phyloP scores from a whole-genome alignment of 2,113 vertebrate species.

The Xiphias gladius region DNA sequence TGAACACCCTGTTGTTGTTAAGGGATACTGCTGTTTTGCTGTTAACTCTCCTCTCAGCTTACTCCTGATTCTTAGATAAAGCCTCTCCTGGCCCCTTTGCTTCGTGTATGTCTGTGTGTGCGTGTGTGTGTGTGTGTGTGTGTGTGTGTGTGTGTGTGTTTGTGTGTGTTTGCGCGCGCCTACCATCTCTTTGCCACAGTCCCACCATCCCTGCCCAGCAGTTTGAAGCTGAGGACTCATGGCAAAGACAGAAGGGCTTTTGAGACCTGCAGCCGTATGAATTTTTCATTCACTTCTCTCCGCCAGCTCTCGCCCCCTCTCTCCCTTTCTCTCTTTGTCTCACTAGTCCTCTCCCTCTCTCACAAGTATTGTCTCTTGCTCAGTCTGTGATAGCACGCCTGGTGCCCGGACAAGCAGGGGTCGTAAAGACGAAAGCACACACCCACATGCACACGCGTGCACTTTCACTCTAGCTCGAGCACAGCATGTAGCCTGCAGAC shows the following conservation, averaged over 20 bases:
- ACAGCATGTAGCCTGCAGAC: conserved; percentile 62
- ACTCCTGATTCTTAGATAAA: conserved; percentile 61
- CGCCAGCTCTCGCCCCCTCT: conserved; percentile 56
- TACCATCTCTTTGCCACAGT: conserved; percentile 62
- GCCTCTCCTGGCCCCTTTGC: conserved; percentile 35
- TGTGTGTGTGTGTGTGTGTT: conserved; percentile 17
- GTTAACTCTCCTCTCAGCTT: conserved; percentile 51
- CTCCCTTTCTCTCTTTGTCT: conserved; percentile 35
- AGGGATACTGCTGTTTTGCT: conserved; percentile 48
- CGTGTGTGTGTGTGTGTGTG: conserved; percentile 26
- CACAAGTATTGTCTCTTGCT: conserved; percentile 69
- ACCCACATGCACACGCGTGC: conserved; percentile 23
- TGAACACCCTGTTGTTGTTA: conserved; percentile 46
- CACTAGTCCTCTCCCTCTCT: conserved; percentile 43
- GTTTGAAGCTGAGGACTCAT: conserved; percentile 78
- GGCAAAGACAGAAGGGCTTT: conserved; percentile 80
- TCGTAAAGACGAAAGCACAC: conserved; percentile 55
- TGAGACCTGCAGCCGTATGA: conserved; percentile 79
- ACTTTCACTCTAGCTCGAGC: conserved; percentile 55
- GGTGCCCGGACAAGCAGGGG: conserved; percentile 50
- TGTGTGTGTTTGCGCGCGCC: conserved; percentile 33
- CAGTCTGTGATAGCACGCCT: conserved; percentile 67
- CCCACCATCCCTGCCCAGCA: conserved; percentile 66
- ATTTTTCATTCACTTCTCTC: conserved; percentile 81
- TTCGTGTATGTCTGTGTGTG: conserved; percentile 32